phyloP scores from a whole-genome alignment of 2,113 vertebrate species.

The Dendrocopos noguchii region DNA sequence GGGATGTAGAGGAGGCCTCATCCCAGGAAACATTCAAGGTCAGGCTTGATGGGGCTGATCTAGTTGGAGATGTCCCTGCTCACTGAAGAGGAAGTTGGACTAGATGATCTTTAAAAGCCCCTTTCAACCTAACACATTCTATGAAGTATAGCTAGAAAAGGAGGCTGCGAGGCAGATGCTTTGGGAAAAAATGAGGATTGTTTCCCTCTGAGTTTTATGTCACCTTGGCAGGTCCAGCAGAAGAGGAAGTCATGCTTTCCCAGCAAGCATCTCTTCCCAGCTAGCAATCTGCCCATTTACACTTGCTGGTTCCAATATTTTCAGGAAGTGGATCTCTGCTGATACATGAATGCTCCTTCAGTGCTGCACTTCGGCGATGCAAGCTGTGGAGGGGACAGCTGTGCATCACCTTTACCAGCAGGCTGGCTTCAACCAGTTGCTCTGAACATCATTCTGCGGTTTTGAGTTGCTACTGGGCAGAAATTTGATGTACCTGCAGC shows the following conservation, averaged over 20 bases:
- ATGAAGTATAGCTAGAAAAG: background rate
- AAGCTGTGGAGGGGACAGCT: background rate
- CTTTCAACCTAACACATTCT: too few relatives aligned
- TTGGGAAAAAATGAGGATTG: background rate
- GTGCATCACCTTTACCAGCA: background rate
- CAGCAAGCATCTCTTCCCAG: background rate
- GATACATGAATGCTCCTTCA: background rate
- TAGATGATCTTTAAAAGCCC: too few relatives aligned
- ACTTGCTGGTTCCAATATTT: background rate
- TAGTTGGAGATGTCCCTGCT: too few relatives aligned
- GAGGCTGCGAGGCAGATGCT: background rate
- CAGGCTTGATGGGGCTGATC: too few relatives aligned
- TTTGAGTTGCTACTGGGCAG: background rate
- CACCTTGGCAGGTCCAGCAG: background rate
- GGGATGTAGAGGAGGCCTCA: too few relatives aligned
- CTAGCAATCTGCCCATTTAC: background rate
- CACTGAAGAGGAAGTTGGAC: too few relatives aligned
- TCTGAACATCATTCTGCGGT: background rate
- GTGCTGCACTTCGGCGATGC: background rate
- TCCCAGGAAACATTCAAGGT: too few relatives aligned
- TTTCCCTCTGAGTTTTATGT: background rate
- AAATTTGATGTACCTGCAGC: background rate
- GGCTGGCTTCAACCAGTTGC: background rate
- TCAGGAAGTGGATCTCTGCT: background rate
- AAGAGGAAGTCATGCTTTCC: background rate